Conservation (phyloP, 2,888 invertebrate species). For the Athripsodes cinereus region DNA sequence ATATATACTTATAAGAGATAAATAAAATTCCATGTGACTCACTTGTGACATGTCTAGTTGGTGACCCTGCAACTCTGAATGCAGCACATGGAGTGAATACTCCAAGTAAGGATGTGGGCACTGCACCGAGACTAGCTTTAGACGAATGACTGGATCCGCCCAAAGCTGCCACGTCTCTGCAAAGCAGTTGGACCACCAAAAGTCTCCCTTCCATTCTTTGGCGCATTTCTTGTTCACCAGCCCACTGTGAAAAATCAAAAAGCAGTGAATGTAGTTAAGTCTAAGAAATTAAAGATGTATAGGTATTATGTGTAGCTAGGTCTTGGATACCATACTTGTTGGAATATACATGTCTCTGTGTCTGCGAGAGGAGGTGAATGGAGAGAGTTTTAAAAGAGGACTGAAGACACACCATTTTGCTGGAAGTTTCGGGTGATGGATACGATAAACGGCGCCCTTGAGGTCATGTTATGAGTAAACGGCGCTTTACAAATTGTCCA, state of each 20-base stretch:
- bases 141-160: background rate
- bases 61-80: slow-evolving; percentile 78
- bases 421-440: too few species aligned
- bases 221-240: slow-evolving; percentile 72
- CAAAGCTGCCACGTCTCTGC: slow-evolving; percentile 55
- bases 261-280: too few species aligned
- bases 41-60: slow-evolving; percentile 60
- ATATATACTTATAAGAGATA: too few species aligned
- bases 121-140: slow-evolving; percentile 48
- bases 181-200: slow-evolving; percentile 72
- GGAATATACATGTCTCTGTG: background rate
- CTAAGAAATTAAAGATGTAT: background rate
- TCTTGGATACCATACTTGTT: too few species aligned
- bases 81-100: slow-evolving; percentile 82
- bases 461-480: too few species aligned
- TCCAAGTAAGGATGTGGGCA: slow-evolving; percentile 43
- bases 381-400: too few species aligned
- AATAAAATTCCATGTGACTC: slow-evolving; percentile 36
- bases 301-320: background rate
- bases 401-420: too few species aligned
- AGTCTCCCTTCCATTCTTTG: slow-evolving; percentile 74
- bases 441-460: too few species aligned
- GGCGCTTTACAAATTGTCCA: too few species aligned
- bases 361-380: too few species aligned
- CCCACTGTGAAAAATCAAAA: slow-evolving; percentile 58